These are phyloP conservation scores for Steinernema feltiae DNA, from an alignment of 1,140 invertebrate species.

Conservation along the genomic window DNA sequence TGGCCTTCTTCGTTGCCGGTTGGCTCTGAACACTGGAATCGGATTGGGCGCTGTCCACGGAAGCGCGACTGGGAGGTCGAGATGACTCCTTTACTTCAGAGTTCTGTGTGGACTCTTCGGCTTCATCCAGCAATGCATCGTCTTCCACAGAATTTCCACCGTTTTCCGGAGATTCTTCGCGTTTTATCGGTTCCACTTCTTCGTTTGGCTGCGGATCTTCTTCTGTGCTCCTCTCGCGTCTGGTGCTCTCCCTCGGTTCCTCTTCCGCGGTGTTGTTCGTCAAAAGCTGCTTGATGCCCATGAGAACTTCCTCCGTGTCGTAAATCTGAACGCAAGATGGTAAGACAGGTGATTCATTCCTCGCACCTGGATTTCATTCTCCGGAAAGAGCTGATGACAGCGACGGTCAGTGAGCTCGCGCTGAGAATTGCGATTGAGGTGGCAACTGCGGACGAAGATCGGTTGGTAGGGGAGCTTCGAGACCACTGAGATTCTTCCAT, in stretches of 20 bases:
- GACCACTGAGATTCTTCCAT: not conserved
- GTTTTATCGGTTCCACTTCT: no score
- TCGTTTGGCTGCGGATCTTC: no score
- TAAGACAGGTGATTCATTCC: no score
- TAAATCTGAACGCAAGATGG: no score
- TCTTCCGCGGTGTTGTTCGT: no score
- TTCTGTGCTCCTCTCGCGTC: no score
- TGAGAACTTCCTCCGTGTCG: no score
- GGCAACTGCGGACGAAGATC: not conserved
- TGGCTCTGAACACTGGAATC: not conserved
- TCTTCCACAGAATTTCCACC: no score
- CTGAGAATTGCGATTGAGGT: not conserved
- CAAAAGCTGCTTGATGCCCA: no score
- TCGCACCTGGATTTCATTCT: not conserved
- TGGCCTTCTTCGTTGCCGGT: not conserved
- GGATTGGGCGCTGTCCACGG: not conserved
- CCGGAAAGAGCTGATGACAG: not conserved
- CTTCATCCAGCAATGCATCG: not conserved
- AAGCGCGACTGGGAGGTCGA: not conserved
- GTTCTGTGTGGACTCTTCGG: not conserved
- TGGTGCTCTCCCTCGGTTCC: no score
- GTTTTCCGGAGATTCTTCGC: no score
- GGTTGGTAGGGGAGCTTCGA: not conserved
- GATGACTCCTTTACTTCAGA: no score
- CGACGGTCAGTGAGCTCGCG: not conserved